A percentile compares a stretch with the other conserved stretches of the same genome.
Conservation (phyloP, 2,797 vertebrate species). For the Gymnoscopelus braueri region DNA sequence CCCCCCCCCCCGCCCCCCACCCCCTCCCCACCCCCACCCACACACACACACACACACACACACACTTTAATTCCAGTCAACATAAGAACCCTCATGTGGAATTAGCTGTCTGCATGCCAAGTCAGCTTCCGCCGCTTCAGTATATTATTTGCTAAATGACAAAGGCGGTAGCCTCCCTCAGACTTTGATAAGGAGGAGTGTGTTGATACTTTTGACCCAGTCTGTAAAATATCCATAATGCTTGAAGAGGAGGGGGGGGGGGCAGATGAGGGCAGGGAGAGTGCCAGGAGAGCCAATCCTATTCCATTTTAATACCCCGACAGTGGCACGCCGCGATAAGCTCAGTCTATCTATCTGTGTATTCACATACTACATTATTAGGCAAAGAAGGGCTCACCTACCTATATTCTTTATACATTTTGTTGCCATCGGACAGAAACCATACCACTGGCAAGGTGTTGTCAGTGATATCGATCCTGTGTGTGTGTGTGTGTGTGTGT, state of each 20-base stretch:
- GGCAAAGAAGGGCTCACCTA: slow-evolving; percentile 24
- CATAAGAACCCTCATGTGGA: slow-evolving; percentile 22
- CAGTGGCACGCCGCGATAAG: slow-evolving; percentile 5
- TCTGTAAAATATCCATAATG: slow-evolving; percentile 19
- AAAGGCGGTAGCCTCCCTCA: slow-evolving; percentile 12
- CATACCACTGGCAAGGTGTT: too few species aligned
- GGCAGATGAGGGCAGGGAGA: background rate
- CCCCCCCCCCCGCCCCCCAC: background rate
- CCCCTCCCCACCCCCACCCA: background rate
- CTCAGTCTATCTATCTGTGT: slow-evolving; percentile 1
- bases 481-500: too few species aligned
- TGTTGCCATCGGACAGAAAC: too few species aligned
- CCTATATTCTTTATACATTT: background rate
- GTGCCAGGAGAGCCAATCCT: slow-evolving; percentile 7
- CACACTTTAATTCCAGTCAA: slow-evolving; percentile 19
- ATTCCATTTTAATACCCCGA: slow-evolving; percentile 5
- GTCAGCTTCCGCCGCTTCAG: slow-evolving; percentile 7
- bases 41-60: slow-evolving; percentile 5
- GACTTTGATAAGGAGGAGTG: slow-evolving; percentile 15
- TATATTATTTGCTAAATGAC: slow-evolving; percentile 7
- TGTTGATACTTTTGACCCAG: slow-evolving; percentile 27
- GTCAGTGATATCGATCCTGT: too few species aligned
- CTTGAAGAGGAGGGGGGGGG: slow-evolving; percentile 3
- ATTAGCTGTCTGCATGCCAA: slow-evolving; percentile 5
- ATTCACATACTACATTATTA: background rate